Evolutionary conservation across 2,797 vertebrate species (phyloP), one percentile per base, ranked within the genome.

Genomic region (Cossypha dichroa): DNA sequence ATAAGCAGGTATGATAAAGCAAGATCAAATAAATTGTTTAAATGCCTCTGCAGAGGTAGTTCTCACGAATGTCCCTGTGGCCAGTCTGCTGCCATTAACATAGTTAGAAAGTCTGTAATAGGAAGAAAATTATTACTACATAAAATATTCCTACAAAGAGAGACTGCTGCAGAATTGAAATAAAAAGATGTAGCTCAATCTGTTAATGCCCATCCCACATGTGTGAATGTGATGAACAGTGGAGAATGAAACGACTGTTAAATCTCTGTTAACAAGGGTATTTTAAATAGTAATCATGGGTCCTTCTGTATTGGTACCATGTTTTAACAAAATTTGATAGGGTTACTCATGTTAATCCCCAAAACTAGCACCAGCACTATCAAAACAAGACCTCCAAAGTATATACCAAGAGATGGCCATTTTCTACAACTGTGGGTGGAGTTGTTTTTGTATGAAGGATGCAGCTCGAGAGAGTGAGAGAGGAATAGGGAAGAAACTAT

Each of bases 11-110:
- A 98, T 97, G 97, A 97, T 97, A 97, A 98, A 97, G 95, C 96
- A 91, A 97, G 95, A 98, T 97, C 91, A 98, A 96, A 95, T 94
- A 98, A 98, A 98, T 98, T 97, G 97, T 92, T 96, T 97, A 98
- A 98, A 98, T 98, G 95, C 94, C 96, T 95, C 85, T 83, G 92
- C 93, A 90, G 92, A 97, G 97, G 97, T 97, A 95, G 79, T 94
- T 96, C 96, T 97, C 98, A 98, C 97, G 95, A 72, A 97, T 91
- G 85, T 93, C 96, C 96, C 96, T 78, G 90, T 90, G 92, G 83
- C 93, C 84, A 67, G 90, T 60, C 92, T 94, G 63, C 91, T 97
- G 94, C 95, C 95, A 97, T 98, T 98, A 98, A 96, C 92, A 91
- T 70, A 97, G 94, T 98, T 96, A 98, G 97, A 98, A 98, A 97